A percentile compares a stretch with the other conserved stretches of the same genome.
Evolutionary conservation across 2,113 vertebrate genomes (phyloP).

Genomic region (Garra rufa): DNA sequence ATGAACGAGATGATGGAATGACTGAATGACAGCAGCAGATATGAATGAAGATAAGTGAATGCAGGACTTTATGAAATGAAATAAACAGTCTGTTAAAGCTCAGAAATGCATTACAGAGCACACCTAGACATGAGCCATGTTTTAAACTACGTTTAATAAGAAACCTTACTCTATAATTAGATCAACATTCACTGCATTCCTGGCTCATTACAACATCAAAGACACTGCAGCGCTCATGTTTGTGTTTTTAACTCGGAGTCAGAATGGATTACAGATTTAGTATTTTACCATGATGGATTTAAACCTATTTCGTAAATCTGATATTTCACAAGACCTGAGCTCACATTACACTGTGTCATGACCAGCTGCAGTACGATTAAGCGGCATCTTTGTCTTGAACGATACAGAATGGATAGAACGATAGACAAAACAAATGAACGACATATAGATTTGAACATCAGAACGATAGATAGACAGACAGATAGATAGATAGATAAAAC

Average conservation of each 20-base stretch:
- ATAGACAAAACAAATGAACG: background rate
- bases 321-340: constrained; percentile 15
- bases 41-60: background rate
- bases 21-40: constrained; percentile 16
- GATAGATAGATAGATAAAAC: background rate
- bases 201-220: constrained; percentile 46
- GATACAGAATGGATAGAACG: background rate
- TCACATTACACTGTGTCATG: background rate
- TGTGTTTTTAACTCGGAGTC: constrained; percentile 43
- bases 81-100: background rate
- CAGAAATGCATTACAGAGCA: background rate
- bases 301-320: background rate
- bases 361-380: background rate
- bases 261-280: constrained; percentile 48
- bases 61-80: background rate
- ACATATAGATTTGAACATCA: background rate
- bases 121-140: background rate
- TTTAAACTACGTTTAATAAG: constrained; percentile 16
- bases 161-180: constrained; percentile 45
- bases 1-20: constrained; percentile 22
- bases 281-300: constrained; percentile 1
- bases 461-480: background rate
- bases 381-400: background rate
- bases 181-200: constrained; percentile 56
- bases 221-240: background rate